Evolutionary conservation across 2,888 invertebrate genomes (phyloP), one percentile per base, ranked within the genome.

Genomic region (Orgyia antiqua): DNA sequence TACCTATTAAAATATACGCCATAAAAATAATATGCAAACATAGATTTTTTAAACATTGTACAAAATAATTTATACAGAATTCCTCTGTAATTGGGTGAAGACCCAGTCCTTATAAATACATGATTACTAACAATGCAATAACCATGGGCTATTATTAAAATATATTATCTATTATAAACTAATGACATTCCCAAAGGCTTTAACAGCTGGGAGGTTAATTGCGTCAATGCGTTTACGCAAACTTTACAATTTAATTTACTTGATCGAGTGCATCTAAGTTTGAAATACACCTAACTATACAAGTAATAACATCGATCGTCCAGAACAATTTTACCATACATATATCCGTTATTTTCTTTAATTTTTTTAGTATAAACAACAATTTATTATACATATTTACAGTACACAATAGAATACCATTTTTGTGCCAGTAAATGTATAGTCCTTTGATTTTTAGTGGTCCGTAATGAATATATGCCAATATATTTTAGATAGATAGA

Each of bases 41-140:
- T 66, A 67, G 56, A 70, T 62, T 29, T 55, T 56, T 63, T 60
- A 65, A 74, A 74, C 62, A 68, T 68, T 70, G 63, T 82, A 82
- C 72, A 76, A 75, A 82, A 80, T 83, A 83, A 79, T 76, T 78
- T 77, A 80, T 69, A 71, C 51, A 51, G 51, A 49, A 30, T 54
- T 53, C 48, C 51, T 48, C 50, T 58, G 55, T 54, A 44, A 52
- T 42, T 47, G 58, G 53, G 39, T 39, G 33, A 45, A 45, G 33
- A 45, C 58, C 61, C 53, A 39, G 30, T 35, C 39, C 39, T 51
- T 62, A 68, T 53, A 58, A 54, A 61, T 65, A 65, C 58, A 59
- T 57, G 55, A 56, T 66, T 53, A 58, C 54, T 58, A 64, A 60
- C 56, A 53, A 57, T 59, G 61, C 56, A 64, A 65, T 64, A 62